Base-by-base conservation (phyloP, 1,140 invertebrate genomes). In the Drosophila lini region DNA sequence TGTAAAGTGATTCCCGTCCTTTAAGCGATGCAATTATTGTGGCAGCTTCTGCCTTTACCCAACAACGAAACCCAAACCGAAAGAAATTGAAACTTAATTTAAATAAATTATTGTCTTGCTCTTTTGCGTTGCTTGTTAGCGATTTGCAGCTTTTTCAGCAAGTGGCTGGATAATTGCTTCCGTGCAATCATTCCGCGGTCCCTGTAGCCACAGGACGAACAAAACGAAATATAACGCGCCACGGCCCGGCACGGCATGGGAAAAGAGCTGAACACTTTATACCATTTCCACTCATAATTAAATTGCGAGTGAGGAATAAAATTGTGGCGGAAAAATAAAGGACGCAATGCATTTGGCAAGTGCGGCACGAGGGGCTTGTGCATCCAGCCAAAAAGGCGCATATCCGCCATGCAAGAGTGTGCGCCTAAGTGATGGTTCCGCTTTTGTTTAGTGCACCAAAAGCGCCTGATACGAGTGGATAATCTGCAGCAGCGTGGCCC, bases 71-170 rank as follows among this genome's bases (percentile, higher is more conserved):
- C 41, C 19, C 19, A 50, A 38, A 13, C 16, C 19, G 16, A 28
- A 40, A 42, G 44, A 74, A 67, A 68, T 55, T 52, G 47, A 55
- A 82, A 55, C 34, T 62, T 79, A 60, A 81, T 80, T 77, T 73
- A 78, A 80, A 80, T 57, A 71, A 80, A 80, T 80, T 80, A 78
- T 84, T 80, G 74, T 71, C 69, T 68, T 80, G 77, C 84, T 84
- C 79, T 88, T 65, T 78, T 63, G 73, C 73, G 55, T 11, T 16
- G 48, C 13, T 52, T 76, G 64, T 64, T 32, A 59, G 67, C 75
- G 32, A 47, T 61, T 77, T 78, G 40, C 61, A 65, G 45, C 56
- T 41, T 58, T 77, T 61, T 62, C 38, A 64, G 45, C 69, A 80
- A 83, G 70, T 80, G 69, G 65, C 47, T 52, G 55, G 45, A 63